Evolutionary conservation across 2,888 invertebrate species (phyloP), one percentile per base, ranked within the genome.

Genomic region (Rhingia campestris): DNA sequence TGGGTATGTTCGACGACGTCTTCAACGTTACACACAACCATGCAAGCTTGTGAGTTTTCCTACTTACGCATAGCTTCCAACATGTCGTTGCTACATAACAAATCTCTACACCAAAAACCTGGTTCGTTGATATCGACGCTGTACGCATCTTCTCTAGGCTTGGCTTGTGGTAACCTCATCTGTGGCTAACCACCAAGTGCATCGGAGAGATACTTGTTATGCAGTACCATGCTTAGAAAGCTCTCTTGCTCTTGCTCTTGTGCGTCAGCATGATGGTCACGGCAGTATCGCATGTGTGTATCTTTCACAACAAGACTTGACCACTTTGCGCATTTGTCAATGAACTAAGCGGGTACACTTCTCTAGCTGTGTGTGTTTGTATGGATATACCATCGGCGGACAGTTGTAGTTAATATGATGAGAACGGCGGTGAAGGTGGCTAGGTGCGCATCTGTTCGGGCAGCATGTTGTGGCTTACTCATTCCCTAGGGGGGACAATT

Each of bases 151-250:
- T 77, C 64, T 64, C 39, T 45, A 56, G 47, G 63, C 22, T 37
- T 49, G 53, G 49, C 32, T 67, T 47, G 39, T 14, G 54, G 47
- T 32, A 49, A 43, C 43, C 51, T 53, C 70, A 5, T 22, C 12
- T 41, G 30, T 45, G 56, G 32, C 39, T n/a, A 45, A 51, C 41
- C 66, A 39, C 39, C 22, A 56, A 74, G 22, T 66, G 66, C 58
- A 74, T 58, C 58, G 22, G 22, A 53, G 53, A 67, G 45, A 70
- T 82, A 79, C 73, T 82, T 82, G 49, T 43, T 73, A 82, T 82
- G 67, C 73, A 69, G 67, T 69, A 58, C 79, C 82, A 79, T 58
- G 64, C 79, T 67, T 59, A 82, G 82, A 82, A 82, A 82, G 79
- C 82, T 82, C 73, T 82, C 30, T 43, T 63, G 33, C 73, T 79